Evolutionary conservation across 2,888 invertebrate genomes (phyloP).

Genomic region (Osmoderma eremita): DNA sequence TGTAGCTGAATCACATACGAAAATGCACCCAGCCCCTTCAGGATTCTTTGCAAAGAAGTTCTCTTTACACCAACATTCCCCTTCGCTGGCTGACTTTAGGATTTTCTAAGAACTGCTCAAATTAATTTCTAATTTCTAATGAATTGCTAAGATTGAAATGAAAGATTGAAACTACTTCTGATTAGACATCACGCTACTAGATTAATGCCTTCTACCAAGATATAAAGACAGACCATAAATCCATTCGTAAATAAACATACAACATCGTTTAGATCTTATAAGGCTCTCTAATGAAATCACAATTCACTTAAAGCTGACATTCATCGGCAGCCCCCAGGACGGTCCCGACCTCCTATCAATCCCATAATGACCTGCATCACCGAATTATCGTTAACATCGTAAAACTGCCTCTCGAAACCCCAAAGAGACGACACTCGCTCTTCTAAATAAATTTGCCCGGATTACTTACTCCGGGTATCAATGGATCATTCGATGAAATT

Average conservation of each 20-base stretch:
- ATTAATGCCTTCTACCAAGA: too few species aligned
- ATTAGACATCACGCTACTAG: too few species aligned
- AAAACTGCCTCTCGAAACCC: slow-evolving; percentile 15
- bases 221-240: too few species aligned
- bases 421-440: slow-evolving; percentile 26
- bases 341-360: slow-evolving; percentile 28
- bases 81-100: too few species aligned
- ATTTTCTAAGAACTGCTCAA: too few species aligned
- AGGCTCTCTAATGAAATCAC: slow-evolving; percentile 21
- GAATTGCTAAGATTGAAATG: too few species aligned
- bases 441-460: slow-evolving; percentile 50
- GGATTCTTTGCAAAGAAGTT: too few species aligned
- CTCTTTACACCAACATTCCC: too few species aligned
- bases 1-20: too few species aligned
- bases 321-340: slow-evolving; percentile 10
- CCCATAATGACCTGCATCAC: slow-evolving; percentile 41
- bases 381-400: slow-evolving; percentile 40
- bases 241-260: neutral
- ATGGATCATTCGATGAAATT: slow-evolving; percentile 53
- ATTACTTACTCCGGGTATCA: slow-evolving; percentile 50
- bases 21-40: too few species aligned
- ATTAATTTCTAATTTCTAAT: too few species aligned
- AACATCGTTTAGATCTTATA: neutral
- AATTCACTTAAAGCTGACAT: slow-evolving; percentile 28
- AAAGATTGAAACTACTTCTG: too few species aligned